Base-by-base conservation (phyloP, 2,888 invertebrate genomes). In the Polydrusus cervinus region DNA sequence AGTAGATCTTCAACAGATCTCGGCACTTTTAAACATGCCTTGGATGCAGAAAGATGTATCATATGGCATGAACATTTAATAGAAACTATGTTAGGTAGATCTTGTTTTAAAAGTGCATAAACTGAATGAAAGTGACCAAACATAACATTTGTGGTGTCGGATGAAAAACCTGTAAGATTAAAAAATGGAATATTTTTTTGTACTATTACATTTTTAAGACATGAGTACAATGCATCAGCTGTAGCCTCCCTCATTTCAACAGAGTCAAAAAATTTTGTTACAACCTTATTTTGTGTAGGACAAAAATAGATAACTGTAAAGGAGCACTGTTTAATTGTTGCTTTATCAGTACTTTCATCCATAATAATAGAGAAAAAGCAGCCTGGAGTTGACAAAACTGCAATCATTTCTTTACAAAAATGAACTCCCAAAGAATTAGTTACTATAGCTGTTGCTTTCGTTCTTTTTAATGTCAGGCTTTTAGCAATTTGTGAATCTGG, bases 21-120 rank as follows among this genome's bases (percentile, higher is more conserved):
- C 14, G 47, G 47, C 10, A 47, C 3, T 14, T 14, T 14, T 6
- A 47, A 14, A 20, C 51, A 51, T 3, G 51, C 51, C 13, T 51
- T 51, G 3, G 20, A 18, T 10, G 51, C 20, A 3, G 82, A 78
- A 60, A 85, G 78, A 75, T 84, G 81, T 45, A 83, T 81, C 79
- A 83, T 80, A 73, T 85, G 85, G 72, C 85, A 85, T 25, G 81
- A 82, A 75, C 84, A 86, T 76, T 83, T 84, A 20, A 85, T 74
- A 34, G 77, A 80, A 11, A 82, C 80, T 73, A 85, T 83, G 57
- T 71, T 7, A 10, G 75, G 71, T 18, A 70, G 13, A 3, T 73
- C 53, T 18, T 55, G 13, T 38, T 77, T 79, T 68, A 79, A 65
- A 14, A 53, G 51, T n/a, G 74, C 62, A 78, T 57, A 76, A 8